Evolutionary conservation across 2,888 invertebrate genomes (phyloP).

Genomic region (Diaphora mendica): DNA sequence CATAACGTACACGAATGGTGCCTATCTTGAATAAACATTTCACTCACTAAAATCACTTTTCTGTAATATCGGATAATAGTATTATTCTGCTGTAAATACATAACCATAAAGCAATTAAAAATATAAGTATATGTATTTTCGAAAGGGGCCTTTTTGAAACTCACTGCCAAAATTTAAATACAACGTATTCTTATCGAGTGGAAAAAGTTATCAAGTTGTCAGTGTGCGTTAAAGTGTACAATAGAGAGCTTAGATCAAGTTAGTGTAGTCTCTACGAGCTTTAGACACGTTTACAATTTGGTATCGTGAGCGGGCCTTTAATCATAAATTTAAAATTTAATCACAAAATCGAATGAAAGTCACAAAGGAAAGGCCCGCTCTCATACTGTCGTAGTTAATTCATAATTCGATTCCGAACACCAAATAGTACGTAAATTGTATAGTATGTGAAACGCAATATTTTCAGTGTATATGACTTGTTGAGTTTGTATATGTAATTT

Average conservation of each 20-base stretch:
- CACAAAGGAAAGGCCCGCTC: conserved; percentile 55
- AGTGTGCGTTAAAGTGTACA: conserved; percentile 65
- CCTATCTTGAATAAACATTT: conserved; percentile 65
- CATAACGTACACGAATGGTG: conserved; percentile 73
- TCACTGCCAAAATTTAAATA: conserved; percentile 64
- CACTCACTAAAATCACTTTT: conserved; percentile 26
- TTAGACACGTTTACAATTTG: conserved; percentile 66
- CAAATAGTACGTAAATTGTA: conserved; percentile 82
- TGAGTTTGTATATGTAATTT: conserved; percentile 67
- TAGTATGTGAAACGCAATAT: conserved; percentile 78
- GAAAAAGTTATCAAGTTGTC: conserved; percentile 68
- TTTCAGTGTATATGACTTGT: conserved; percentile 77
- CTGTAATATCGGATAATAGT: conserved; percentile 12
- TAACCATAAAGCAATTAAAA: conserved; percentile 26
- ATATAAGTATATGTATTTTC: not conserved
- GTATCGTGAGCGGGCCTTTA: conserved; percentile 49
- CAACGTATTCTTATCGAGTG: not conserved
- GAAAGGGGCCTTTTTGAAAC: conserved; percentile 37
- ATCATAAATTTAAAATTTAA: conserved; percentile 29
- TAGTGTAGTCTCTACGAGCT: conserved; percentile 77
- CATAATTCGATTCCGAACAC: conserved; percentile 78
- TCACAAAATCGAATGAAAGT: conserved; percentile 46
- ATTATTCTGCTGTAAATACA: conserved; percentile 39
- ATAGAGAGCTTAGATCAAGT: conserved; percentile 75
- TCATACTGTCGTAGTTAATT: conserved; percentile 64